Percentiles rank a stretch among this genome's conserved stretches.
Conservation (phyloP, 2,113 vertebrate genomes). For the Dipodomys stephensi region DNA sequence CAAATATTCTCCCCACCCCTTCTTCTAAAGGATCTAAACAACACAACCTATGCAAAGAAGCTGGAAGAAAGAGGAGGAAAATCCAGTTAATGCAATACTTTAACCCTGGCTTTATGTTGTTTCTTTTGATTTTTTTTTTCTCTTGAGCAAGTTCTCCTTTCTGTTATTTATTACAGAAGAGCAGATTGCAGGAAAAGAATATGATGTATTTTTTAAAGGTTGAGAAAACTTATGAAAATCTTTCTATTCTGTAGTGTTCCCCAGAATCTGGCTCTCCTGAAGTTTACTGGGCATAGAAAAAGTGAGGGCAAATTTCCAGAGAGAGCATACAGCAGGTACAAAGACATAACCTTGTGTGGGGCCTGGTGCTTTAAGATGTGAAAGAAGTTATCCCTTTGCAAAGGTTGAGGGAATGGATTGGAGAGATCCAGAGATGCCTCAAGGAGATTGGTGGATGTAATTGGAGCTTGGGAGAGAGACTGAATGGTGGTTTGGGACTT, state of each 20-base stretch:
- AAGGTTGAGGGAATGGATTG: background rate
- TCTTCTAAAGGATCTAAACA: background rate
- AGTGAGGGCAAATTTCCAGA: background rate
- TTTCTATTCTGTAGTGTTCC: background rate
- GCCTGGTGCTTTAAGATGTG: background rate
- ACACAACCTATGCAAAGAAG: background rate
- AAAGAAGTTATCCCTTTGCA: background rate
- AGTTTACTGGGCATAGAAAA: background rate
- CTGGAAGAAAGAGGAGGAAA: background rate
- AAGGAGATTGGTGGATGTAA: background rate
- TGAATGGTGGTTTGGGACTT: background rate
- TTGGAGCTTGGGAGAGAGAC: background rate
- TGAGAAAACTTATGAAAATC: background rate
- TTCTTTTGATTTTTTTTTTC: constrained; percentile 1
- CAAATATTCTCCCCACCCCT: background rate
- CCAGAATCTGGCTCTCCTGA: background rate
- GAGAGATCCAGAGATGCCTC: background rate
- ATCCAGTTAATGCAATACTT: background rate
- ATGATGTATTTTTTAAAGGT: background rate
- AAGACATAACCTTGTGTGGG: background rate
- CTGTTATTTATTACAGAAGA: background rate
- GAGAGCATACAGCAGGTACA: background rate
- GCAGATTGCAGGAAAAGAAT: background rate
- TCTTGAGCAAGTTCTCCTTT: background rate
- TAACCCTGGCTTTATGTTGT: background rate